A percentile compares a stretch with the other conserved stretches of the same genome.
phyloP scores from a whole-genome alignment of 2,888 invertebrate genomes.

The Nemotelus pantherinus region DNA sequence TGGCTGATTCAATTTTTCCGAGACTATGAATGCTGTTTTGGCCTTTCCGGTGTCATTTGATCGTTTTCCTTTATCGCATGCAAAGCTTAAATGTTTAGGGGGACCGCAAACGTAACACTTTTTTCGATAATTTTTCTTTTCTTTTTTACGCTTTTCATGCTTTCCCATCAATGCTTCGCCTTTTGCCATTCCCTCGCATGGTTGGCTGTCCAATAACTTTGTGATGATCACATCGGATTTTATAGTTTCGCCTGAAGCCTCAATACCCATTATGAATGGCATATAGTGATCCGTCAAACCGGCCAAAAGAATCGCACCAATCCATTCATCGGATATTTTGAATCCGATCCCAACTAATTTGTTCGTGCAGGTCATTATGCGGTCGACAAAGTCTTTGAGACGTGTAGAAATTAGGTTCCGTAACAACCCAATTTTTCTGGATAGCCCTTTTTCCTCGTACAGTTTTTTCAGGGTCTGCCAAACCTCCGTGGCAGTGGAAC shows the following conservation, averaged over 20 bases:
- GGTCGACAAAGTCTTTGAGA: neutral
- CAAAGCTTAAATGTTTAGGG: neutral
- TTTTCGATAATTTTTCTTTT: neutral
- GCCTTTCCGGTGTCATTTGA: neutral
- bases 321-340: slow-evolving; percentile 52
- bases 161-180: neutral
- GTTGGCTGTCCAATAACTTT: slow-evolving; percentile 48
- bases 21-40: neutral
- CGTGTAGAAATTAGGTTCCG: neutral
- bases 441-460: neutral
- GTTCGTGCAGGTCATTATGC: slow-evolving; percentile 53
- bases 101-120: neutral
- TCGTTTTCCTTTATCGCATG: neutral
- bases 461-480: too few species aligned
- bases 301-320: slow-evolving; percentile 56
- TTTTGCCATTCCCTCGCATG: neutral
- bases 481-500: neutral
- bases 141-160: neutral
- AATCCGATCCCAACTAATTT: slow-evolving; percentile 54
- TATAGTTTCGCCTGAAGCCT: slow-evolving; percentile 54
- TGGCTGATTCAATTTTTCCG: neutral
- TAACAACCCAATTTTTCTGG: neutral
- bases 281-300: slow-evolving; percentile 55
- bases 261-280: slow-evolving; percentile 55
- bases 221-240: slow-evolving; percentile 55